These are phyloP conservation scores for Macaca mulatta DNA, from an alignment of 2,113 vertebrate genomes.

Conservation along the genomic window DNA sequence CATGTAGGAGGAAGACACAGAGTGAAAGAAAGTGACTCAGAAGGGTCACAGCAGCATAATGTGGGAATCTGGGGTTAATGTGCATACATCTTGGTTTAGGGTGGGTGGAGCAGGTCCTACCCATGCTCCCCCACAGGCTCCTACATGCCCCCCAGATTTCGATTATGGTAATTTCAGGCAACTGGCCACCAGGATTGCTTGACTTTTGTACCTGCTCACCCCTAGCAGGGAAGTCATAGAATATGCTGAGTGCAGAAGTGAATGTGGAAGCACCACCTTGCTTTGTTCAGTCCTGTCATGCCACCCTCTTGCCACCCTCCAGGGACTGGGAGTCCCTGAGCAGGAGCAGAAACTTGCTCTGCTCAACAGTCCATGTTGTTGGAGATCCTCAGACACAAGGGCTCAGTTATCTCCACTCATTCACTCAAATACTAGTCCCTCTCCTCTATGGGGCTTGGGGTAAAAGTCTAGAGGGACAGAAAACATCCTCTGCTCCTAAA, in stretches of 20 bases:
- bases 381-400: neutral
- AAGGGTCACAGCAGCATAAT: neutral
- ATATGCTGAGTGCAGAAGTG: neutral
- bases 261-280: neutral
- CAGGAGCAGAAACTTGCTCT: neutral
- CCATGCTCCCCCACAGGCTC: neutral
- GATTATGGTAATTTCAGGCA: neutral
- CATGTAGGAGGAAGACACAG: neutral
- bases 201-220: neutral
- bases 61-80: conserved; percentile 20
- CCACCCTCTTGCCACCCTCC: neutral
- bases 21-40: neutral
- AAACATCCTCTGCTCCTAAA: neutral
- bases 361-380: neutral
- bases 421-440: neutral
- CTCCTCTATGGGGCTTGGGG: neutral
- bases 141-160: neutral
- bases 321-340: neutral
- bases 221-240: neutral
- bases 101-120: neutral
- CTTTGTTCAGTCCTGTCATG: neutral
- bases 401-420: neutral
- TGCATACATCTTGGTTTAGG: conserved; percentile 60
- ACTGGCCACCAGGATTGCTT: neutral
- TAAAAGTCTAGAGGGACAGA: neutral